Base-by-base conservation (phyloP, 2,113 vertebrate species). In the cattle (Bos taurus) region DNA sequence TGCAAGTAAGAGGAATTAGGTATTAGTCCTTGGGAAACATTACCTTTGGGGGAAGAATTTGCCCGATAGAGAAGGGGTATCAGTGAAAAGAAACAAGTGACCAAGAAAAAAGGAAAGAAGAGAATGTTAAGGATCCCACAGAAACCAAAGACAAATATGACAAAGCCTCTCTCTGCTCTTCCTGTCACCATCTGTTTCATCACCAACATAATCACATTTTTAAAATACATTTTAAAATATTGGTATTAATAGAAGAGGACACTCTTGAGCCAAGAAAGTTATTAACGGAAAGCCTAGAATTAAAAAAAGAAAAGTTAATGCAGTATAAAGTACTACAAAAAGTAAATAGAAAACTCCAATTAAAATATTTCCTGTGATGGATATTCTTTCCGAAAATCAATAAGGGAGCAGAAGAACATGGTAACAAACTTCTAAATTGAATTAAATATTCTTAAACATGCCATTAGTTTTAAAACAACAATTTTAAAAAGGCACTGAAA, bases 261-360 rank as follows among this genome's bases (percentile, higher is more conserved):
- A 78, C 48, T 87, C 15, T 19, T 92, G 56, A 78, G 17, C 26
- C 48, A 60, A 12, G 4, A 91, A 95, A 87, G 92, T 48, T 74
- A n/a, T 64, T 10, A 94, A 80, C 2, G 16, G 83, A 88, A 74
- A 14, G 2, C 8, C 43, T 46, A 90, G 46, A 46, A 67, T 87
- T 28, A 50, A 83, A 90, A 85, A 54, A 83, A 90, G 56, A 64
- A 2, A 59, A 80, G 10, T 11, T 4, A 94, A 89, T 14, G 77
- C 19, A 67, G 54, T 6, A 25, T 1, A 57, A 93, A 89, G 3
- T 62, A 52, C 11, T 56, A 4, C 19, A 59, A 36, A 95, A 93
- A 85, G 14, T 85, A 94, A 83, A 50, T 7, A 96, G 17, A 26
- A 62, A 86, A 84, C 88, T 88, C 1, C 54, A 90, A 43, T 59